Evolutionary conservation across 2,797 vertebrate species (phyloP), one percentile per base, ranked within the genome.

Genomic region (Sebastes oblongus): DNA sequence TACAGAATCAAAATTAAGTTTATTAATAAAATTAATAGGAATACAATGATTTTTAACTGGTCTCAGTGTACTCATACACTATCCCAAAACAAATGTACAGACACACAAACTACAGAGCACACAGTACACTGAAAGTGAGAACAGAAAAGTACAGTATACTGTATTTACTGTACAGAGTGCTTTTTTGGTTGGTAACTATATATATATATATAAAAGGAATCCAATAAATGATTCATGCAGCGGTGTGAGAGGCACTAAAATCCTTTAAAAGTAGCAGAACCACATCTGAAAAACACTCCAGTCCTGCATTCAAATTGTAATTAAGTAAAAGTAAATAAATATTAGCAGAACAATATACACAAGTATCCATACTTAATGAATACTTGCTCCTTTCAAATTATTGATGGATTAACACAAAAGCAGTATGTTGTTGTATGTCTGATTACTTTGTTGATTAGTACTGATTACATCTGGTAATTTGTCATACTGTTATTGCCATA

Each of bases 151-250:
- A 6, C 3, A 46, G 14, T n/a, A n/a, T 46, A 46, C n/a, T 81
- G 71, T 78, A 66, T 76, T 13, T 61, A 69, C 22, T 77, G 32
- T 77, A 24, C 58, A 24, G 25, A 69, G 52, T 34, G n/a, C 66
- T 66, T 56, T 24, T 69, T 22, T 58, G 36, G 42, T 58, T 42
- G 42, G 32, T 52, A 65, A 29, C 67, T 65, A 20, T 30, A 64
- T 30, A 67, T 30, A 59, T 36, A 36, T 36, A 36, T 36, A 36
- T 36, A 36, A 82, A 77, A 84, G 46, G n/a, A 34, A 70, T 60
- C 25, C 27, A 14, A 78, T 88, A 54, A 84, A 86, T 86, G 27
- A 54, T 86, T 78, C 25, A 82, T 77, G 78, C 18, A 18, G 42
- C 1, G 9, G 14, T 46, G 34, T n/a, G 55, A 75, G 56, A 73